A percentile compares a stretch with the other conserved stretches of the same genome.
Evolutionary conservation across 1,140 invertebrate species (phyloP).

Genomic region (Dinoponera quadriceps): DNA sequence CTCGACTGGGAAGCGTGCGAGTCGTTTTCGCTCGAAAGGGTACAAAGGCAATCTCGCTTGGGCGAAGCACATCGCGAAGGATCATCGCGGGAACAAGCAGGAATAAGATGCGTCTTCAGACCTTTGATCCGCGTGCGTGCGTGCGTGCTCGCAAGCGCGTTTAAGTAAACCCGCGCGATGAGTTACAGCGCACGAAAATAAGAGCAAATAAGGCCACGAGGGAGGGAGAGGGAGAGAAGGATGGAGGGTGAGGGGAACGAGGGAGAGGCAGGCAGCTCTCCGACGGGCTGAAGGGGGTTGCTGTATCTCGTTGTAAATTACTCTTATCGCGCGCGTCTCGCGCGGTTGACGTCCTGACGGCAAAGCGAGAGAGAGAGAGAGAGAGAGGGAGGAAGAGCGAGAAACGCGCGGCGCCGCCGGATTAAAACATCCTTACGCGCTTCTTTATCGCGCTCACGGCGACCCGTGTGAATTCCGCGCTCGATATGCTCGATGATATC

Average conservation of each 20-base stretch:
- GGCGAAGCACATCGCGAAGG: slow-evolving; percentile 56
- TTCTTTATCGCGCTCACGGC: slow-evolving; percentile 31
- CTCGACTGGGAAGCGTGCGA: slow-evolving; percentile 45
- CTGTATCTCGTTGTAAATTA: slow-evolving; percentile 68
- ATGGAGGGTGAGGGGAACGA: too few species aligned
- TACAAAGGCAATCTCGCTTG: slow-evolving; percentile 61
- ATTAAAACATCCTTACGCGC: slow-evolving; percentile 31
- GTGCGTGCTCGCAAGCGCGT: slow-evolving; percentile 18
- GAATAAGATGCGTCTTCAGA: slow-evolving; percentile 59
- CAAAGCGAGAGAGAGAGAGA: not conserved
- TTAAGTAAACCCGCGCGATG: slow-evolving; percentile 67
- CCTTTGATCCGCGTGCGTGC: slow-evolving; percentile 60
- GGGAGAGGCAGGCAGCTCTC: too few species aligned
- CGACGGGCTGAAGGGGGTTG: slow-evolving; percentile 31
- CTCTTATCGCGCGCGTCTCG: slow-evolving; percentile 61
- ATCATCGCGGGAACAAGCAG: slow-evolving; percentile 48
- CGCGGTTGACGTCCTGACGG: slow-evolving; percentile 40
- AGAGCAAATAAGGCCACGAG: slow-evolving; percentile 53
- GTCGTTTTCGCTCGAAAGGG: slow-evolving; percentile 61
- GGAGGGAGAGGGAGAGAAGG: too few species aligned
- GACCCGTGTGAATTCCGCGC: slow-evolving; percentile 10
- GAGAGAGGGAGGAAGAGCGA: too few species aligned
- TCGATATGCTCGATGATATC: slow-evolving; percentile 24
- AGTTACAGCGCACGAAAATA: slow-evolving; percentile 67
- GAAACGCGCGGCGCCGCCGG: not conserved